Base-by-base conservation (phyloP, 1,140 invertebrate species). In the Pygmarrhopalites habei region DNA sequence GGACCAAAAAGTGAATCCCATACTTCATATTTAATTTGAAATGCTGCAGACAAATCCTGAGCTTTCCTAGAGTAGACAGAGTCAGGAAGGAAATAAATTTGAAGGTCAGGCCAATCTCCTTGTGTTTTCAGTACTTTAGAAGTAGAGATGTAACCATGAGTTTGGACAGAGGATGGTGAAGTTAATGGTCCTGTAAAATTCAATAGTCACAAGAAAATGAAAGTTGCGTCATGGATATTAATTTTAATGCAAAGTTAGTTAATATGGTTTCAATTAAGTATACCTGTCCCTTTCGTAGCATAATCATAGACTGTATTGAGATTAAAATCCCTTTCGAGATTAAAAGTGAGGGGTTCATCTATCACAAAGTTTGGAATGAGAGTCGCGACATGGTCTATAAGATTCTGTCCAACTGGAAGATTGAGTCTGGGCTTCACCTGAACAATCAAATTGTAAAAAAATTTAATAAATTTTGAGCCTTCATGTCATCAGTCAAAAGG, bases 351-450 rank as follows among this genome's bases (percentile, higher is more conserved):
- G 0, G 59, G 29, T 32, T 60, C 41, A 51, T 66, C 47, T 19
- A 66, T 56, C 3, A 60, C 21, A 23, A 66, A 44, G 15, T 51
- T 51, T 17, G 53, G n/a, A 15, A 61, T 15, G 2, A 57, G 15
- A 1, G 47, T 41, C 10, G n/a, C 19, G 14, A 60, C 19, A 46
- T 72, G 71, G 55, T 75, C 74, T 49, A 74, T 70, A 2, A 75
- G 70, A 61, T 75, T 75, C 44, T 73, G 51, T 17, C 75, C 75
- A 0, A 76, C 76, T 10, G 74, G 74, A 12, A 77, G 56, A 73
- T 86, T 78, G 2, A 65, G 39, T 43, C 23, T 41, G n/a, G 47
- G 19, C 29, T 64, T 64, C 10, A 68, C 62, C 62, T 68, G 43
- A 4, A 44, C 30, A 1, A 0, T n/a, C n/a, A n/a, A n/a, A n/a